Evolutionary conservation across 2,797 vertebrate species (phyloP).

Genomic region (Microctenopoma stevenorrisi): DNA sequence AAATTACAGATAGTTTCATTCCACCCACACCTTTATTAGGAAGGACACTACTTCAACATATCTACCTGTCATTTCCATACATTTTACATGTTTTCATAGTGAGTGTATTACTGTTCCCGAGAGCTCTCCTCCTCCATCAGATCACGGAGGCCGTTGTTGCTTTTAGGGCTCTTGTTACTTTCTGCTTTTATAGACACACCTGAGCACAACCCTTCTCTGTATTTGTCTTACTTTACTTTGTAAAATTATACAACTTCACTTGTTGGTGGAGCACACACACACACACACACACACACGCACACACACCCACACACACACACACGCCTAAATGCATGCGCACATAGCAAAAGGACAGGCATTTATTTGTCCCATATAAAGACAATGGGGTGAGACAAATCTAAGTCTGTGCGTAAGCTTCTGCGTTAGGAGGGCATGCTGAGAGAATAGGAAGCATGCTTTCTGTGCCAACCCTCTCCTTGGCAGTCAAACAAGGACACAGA

Average conservation of each 20-base stretch:
- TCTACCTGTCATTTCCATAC: not conserved
- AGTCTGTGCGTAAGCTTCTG: slow-evolving; percentile 31
- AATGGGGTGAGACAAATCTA: slow-evolving; percentile 52
- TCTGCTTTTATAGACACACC: not conserved
- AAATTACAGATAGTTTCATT: slow-evolving; percentile 5
- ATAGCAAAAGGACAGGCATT: slow-evolving; percentile 24
- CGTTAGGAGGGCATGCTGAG: slow-evolving; percentile 62
- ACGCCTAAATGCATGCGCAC: no score
- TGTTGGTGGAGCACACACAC: slow-evolving; percentile 2
- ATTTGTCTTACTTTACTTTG: slow-evolving; percentile 31
- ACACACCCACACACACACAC: not conserved
- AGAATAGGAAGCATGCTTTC: slow-evolving; percentile 69
- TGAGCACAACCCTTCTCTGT: slow-evolving; percentile 15
- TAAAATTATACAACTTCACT: slow-evolving; percentile 40
- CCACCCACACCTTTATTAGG: not conserved
- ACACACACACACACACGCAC: slow-evolving; percentile 4
- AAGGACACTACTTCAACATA: not conserved
- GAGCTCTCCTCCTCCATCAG: not conserved
- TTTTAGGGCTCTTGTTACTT: slow-evolving; percentile 3
- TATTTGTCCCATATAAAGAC: slow-evolving; percentile 59
- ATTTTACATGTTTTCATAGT: not conserved
- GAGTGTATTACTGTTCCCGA: not conserved
- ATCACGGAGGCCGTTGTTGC: not conserved
- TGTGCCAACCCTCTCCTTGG: slow-evolving; percentile 70
- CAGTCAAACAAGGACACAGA: slow-evolving; percentile 66